Conservation (phyloP, 2,797 vertebrate genomes). For the Odontamblyopus rebecca region DNA sequence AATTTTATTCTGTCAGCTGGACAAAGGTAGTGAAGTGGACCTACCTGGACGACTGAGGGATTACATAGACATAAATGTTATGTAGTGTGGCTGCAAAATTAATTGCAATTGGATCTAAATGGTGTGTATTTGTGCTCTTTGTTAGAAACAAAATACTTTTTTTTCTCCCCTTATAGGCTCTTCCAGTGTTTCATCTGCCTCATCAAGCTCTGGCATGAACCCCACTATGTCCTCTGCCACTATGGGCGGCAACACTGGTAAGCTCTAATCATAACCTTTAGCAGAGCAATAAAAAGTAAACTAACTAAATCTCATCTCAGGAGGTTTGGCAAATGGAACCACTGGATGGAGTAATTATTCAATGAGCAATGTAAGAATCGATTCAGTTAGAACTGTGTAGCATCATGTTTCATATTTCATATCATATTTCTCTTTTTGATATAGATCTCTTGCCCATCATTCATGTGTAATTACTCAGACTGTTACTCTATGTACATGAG, state of each 20-base stretch:
- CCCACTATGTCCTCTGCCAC: not conserved
- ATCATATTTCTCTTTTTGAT: constrained; percentile 10
- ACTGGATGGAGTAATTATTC: not conserved
- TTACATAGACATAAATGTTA: too few relatives aligned
- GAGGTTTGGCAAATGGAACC: constrained; percentile 27
- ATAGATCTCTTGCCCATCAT: constrained; percentile 71
- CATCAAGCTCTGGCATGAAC: not conserved
- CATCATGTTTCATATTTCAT: not conserved
- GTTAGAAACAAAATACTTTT: not conserved
- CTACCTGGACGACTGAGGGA: too few relatives aligned
- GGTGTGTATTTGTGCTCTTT: not conserved
- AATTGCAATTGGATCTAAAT: too few relatives aligned
- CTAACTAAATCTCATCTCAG: not conserved
- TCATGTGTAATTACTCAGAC: constrained; percentile 66
- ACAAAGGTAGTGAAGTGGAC: too few relatives aligned
- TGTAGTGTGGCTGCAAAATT: too few relatives aligned
- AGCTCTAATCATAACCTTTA: not conserved
- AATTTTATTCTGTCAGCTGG: too few relatives aligned
- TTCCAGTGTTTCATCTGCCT: not conserved
- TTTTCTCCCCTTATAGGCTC: constrained; percentile 7
- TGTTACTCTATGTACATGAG: constrained; percentile 68
- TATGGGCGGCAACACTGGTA: constrained; percentile 27
- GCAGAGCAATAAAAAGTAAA: not conserved
- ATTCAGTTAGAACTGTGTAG: not conserved
- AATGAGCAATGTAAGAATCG: constrained; percentile 42